Base-by-base conservation (phyloP, 2,797 vertebrate genomes). In the Bradypodion pumilum region DNA sequence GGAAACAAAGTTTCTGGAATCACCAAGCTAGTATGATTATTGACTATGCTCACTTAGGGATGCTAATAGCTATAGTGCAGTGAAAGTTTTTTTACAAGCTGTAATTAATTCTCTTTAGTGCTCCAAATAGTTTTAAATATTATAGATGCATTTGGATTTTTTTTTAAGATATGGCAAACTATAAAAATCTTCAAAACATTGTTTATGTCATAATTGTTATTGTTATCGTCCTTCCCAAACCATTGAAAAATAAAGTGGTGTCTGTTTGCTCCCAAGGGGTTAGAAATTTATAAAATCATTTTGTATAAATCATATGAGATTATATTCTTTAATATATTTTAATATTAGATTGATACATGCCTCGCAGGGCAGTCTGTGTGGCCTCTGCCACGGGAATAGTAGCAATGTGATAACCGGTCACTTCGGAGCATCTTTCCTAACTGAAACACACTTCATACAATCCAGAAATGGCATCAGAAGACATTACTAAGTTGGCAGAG, bases 391-490 rank as follows among this genome's bases (percentile, higher is more conserved):
- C n/a, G n/a, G n/a, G n/a, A n/a, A n/a, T n/a, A n/a, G n/a, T n/a
- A n/a, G n/a, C n/a, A n/a, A n/a, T n/a, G n/a, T n/a, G n/a, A n/a
- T n/a, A n/a, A n/a, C n/a, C n/a, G n/a, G n/a, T n/a, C n/a, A n/a
- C 9, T 56, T 73, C 69, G 69, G 35, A 85, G 84, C 27, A 42
- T 78, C 81, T 0, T 91, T 90, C 44, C 78, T 79, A 73, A 74
- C 84, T 84, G 49, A 60, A 69, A 73, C 56, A 77, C n/a, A 56
- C 49, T 82, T 63, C 73, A 63, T 80, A n/a, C 87, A 94, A 91
- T 85, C 78, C 85, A 83, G 89, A 89, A 49, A 99, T 99, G 98
- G 98, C 98, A 49, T 97, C 98, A 15, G 98, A 99, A 91, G 96
- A 97, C 89, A 98, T 99, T 84, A 92, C 96, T 9, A 96, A 97